Conservation (phyloP, 2,797 vertebrate species). For the Chaunax sp. region DNA sequence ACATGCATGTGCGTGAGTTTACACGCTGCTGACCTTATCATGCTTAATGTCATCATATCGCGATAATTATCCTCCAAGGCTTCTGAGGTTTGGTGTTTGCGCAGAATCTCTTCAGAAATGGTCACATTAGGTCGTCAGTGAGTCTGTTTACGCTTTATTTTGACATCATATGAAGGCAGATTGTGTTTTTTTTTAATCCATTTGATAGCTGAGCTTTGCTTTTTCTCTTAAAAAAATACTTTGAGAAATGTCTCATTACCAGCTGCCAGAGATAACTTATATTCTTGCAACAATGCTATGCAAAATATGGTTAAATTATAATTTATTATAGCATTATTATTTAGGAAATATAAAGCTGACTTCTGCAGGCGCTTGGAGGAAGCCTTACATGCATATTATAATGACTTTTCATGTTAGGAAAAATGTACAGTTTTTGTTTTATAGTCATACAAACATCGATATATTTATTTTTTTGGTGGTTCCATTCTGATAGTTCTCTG, state of each 20-base stretch:
- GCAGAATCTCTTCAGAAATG: conserved; percentile 31
- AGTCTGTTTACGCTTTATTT: conserved; percentile 46
- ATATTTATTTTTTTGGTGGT: not conserved
- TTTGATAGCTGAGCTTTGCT: too few relatives aligned
- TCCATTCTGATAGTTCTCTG: conserved; percentile 1
- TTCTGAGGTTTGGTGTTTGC: conserved; percentile 33
- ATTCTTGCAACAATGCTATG: not conserved
- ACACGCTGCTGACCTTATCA: conserved; percentile 66
- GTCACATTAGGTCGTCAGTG: conserved; percentile 48
- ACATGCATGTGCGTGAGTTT: conserved; percentile 7
- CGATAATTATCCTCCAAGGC: conserved; percentile 40
- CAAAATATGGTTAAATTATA: not conserved
- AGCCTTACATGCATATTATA: not conserved
- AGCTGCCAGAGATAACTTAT: not conserved
- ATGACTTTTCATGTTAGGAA: not conserved
- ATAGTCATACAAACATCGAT: not conserved
- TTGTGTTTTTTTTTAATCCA: conserved; percentile 10
- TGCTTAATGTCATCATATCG: conserved; percentile 67
- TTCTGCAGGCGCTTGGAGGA: too few relatives aligned
- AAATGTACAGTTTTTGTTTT: not conserved
- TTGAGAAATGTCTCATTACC: not conserved
- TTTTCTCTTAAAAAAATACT: too few relatives aligned
- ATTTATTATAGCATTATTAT: not conserved
- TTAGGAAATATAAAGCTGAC: too few relatives aligned
- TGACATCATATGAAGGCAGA: conserved; percentile 12